Evolutionary conservation across 2,113 vertebrate genomes (phyloP).

Genomic region (Neotragus pygmaeus): DNA sequence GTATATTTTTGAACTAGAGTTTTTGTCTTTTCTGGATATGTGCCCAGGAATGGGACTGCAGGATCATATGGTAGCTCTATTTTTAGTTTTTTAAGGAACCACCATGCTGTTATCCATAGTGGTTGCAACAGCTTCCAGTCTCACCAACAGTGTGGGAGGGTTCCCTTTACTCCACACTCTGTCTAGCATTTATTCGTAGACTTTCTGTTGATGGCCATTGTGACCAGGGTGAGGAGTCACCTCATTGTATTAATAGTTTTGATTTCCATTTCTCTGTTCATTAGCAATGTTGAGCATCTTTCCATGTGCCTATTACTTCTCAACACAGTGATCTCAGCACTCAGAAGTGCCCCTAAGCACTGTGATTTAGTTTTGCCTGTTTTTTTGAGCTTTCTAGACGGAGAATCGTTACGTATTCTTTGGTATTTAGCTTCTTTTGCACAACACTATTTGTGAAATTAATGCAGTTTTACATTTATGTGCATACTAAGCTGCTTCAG

Average conservation of each 20-base stretch:
- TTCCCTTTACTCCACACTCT: background rate
- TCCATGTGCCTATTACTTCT: background rate
- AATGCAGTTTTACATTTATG: background rate
- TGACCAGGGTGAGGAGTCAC: background rate
- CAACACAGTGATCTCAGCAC: background rate
- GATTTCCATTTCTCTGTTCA: background rate
- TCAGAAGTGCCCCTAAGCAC: background rate
- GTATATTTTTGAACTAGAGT: background rate
- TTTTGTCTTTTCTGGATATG: background rate
- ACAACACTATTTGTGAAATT: background rate
- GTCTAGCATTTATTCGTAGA: background rate
- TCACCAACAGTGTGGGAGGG: background rate
- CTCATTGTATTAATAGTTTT: background rate
- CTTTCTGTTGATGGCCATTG: background rate
- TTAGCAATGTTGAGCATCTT: background rate
- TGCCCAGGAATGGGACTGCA: background rate
- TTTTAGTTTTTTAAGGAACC: background rate
- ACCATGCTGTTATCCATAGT: background rate
- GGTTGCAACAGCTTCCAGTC: background rate
- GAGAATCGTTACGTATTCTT: background rate
- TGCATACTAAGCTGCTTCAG: background rate
- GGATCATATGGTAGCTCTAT: background rate
- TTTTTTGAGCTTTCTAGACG: background rate
- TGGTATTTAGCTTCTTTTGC: background rate
- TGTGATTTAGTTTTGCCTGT: background rate